Evolutionary conservation across 2,797 vertebrate genomes (phyloP), one percentile per base, ranked within the genome.

Genomic region (Hyperoplus immaculatus): DNA sequence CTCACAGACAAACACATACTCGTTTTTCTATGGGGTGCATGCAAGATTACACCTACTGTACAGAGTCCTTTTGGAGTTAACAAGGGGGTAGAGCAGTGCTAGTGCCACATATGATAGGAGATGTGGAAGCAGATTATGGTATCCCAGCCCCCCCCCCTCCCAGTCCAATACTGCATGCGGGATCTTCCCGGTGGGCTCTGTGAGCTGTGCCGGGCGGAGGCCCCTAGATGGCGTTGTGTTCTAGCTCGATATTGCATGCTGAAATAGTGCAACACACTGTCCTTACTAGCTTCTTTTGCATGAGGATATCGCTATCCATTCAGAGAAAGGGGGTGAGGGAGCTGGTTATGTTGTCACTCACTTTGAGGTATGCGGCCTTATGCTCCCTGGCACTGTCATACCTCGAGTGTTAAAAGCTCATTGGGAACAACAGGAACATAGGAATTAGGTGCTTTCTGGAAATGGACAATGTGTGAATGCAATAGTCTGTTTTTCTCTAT

Each of bases 201-300:
- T 93, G 92, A 94, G 92, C 93, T 81, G 83, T 6, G 72, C 89
- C 78, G 75, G 89, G 86, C 78, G 71, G 85, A 81, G 64, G 83
- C 90, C 86, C 88, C 92, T 91, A 89, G 92, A 84, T 93, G 94
- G 92, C 82, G 89, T 93, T 88, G 92, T 95, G 93, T 94, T 91
- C 87, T 95, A 94, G 93, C 94, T 95, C 89, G 91, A 95, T 95
- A 95, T 95, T 95, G 95, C 95, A 96, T 96, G 95, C 93, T 88
- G 93, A 94, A 94, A 87, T 95, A 94, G 92, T 94, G 89, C 92
- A 94, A 93, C 88, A 90, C 92, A 71, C 86, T 90, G 90, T 94
- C 91, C 93, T 93, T 92, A 88, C 87, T 95, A 94, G 90, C 88
- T 94, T 93, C 90, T 85, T 93, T 91, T 95, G 95, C 95, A 96